Conservation (phyloP, 2,113 vertebrate genomes). For the Atractosteus spatula region DNA sequence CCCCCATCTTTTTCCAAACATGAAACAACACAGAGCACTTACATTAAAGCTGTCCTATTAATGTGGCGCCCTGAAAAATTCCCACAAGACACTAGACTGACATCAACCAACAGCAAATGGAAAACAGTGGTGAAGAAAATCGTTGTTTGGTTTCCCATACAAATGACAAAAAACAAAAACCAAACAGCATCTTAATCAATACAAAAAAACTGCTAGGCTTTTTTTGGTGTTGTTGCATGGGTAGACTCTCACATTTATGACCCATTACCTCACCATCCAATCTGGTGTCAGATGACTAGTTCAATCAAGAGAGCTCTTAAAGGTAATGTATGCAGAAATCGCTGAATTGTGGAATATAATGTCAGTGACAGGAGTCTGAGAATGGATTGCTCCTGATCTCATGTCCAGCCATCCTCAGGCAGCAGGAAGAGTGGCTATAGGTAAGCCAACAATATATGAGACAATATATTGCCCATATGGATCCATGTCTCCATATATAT, state of each 20-base stretch:
- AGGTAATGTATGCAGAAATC: background rate
- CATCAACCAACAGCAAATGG: background rate
- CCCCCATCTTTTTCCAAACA: background rate
- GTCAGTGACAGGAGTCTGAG: background rate
- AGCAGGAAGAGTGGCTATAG: background rate
- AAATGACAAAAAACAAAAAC: conserved; percentile 13
- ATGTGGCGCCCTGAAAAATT: conserved; percentile 5
- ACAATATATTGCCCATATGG: background rate
- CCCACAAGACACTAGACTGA: conserved; percentile 1
- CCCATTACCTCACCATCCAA: too few relatives aligned
- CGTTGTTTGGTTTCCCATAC: too few relatives aligned
- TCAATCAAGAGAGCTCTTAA: background rate
- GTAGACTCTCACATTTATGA: background rate
- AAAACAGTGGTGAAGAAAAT: conserved; percentile 2
- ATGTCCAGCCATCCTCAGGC: background rate
- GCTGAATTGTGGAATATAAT: background rate
- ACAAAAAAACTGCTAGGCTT: too few relatives aligned
- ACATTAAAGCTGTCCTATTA: background rate
- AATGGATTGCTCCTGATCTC: too few relatives aligned
- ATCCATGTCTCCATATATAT: background rate
- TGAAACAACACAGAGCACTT: background rate
- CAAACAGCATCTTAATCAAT: background rate
- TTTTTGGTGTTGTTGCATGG: background rate
- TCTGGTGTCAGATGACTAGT: background rate
- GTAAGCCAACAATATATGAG: background rate